A percentile compares a stretch with the other conserved stretches of the same genome.
Evolutionary conservation across 2,888 invertebrate genomes (phyloP).

Genomic region (Smittia aterrima): DNA sequence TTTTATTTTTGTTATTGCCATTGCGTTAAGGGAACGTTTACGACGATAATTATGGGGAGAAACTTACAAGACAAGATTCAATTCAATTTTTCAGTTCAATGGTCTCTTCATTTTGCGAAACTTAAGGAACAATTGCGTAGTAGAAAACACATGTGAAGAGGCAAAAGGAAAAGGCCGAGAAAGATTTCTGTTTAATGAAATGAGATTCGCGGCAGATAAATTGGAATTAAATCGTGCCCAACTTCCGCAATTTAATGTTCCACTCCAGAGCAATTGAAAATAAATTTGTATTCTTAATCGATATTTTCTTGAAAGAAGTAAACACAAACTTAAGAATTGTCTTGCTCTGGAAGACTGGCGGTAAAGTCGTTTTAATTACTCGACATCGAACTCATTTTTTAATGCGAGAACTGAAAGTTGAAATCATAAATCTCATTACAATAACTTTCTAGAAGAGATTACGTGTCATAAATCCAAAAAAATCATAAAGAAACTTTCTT

Average conservation of each 20-base stretch:
- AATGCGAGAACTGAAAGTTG: too few species aligned
- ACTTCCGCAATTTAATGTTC: constrained; percentile 11
- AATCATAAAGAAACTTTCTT: too few species aligned
- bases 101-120: constrained; percentile 2
- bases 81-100: constrained; percentile 11
- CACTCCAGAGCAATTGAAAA: not conserved
- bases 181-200: not conserved
- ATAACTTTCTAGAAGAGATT: too few species aligned
- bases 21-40: not conserved
- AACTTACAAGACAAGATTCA: not conserved
- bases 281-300: too few species aligned
- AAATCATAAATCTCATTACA: too few species aligned
- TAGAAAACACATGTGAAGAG: constrained; percentile 13
- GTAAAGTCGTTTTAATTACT: too few species aligned
- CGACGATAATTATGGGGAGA: not conserved
- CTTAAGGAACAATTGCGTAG: not conserved
- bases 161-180: not conserved
- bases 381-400: too few species aligned
- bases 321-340: too few species aligned
- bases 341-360: too few species aligned
- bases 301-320: too few species aligned
- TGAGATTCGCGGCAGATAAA: constrained; percentile 4
- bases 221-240: not conserved
- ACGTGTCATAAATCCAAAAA: too few species aligned
- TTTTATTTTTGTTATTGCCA: too few species aligned